Evolutionary conservation across 2,888 invertebrate genomes (phyloP), one percentile per base, ranked within the genome.

Genomic region (Rhyacophila evoluta): DNA sequence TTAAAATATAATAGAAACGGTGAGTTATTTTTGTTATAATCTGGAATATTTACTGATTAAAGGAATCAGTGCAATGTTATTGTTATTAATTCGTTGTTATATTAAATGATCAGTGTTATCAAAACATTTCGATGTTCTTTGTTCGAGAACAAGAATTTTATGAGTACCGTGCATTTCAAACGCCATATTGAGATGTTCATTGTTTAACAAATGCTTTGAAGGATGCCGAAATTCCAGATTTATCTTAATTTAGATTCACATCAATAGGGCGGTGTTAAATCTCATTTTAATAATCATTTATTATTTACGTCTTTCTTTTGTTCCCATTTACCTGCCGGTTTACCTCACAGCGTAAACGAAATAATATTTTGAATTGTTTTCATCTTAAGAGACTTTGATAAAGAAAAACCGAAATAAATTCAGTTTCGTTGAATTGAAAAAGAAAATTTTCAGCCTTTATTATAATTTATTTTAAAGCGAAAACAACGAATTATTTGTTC

Each of bases 201-300:
- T 33, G 29, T 4, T 33, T 33, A 2, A 6, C 29, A 4, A 33
- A 55, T 55, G 19, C 25, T 55, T 55, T 55, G 19, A 55, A 19
- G 19, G 55, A 55, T 55, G 19, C 15, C 10, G 19, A 55, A 55
- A 15, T 55, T 55, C 19, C 19, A 15, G 55, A 55, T 55, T 55
- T 55, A 19, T 55, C 55, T 55, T 55, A 55, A 55, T 55, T 55
- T 55, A 15, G 19, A 15, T 55, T 55, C 10, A 55, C 55, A 55
- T 55, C 55, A 55, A 55, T 55, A 19, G 55, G 15, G 55, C 55
- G 55, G 55, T 55, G 55, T 55, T 55, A 55, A 55, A 55, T 55
- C 55, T 55, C 55, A 55, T 55, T 55, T 55, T 19, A 55, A 55
- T 55, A 55, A 55, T 55, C 55, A 55, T 55, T 55, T 55, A 55